phyloP scores from a whole-genome alignment of 2,797 vertebrate genomes.

The Molossus molossus region DNA sequence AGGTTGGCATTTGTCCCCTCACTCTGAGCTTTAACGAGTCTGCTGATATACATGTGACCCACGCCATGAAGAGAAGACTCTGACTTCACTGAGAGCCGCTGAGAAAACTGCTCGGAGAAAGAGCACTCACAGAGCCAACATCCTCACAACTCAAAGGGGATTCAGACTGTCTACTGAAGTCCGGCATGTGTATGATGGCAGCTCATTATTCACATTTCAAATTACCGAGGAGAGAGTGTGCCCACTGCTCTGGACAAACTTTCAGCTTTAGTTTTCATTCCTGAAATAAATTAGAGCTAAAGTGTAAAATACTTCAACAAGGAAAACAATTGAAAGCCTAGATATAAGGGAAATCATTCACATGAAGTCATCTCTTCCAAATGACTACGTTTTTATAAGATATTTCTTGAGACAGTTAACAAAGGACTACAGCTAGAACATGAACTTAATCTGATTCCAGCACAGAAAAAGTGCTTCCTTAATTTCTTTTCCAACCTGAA shows the following conservation, averaged over 20 bases:
- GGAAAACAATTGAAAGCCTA: neutral
- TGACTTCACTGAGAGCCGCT: constrained; percentile 37
- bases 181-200: neutral
- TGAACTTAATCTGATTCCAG: neutral
- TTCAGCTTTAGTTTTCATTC: neutral
- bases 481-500: constrained; percentile 9
- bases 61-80: constrained; percentile 16
- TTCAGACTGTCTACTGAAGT: neutral
- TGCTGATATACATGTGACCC: constrained; percentile 69
- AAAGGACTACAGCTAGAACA: neutral
- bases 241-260: neutral
- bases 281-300: neutral
- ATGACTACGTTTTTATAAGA: neutral
- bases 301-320: neutral
- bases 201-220: neutral
- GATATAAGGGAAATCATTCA: neutral
- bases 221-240: neutral
- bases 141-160: neutral
- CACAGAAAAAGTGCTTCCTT: constrained; percentile 28
- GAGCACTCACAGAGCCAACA: neutral
- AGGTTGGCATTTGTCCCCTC: constrained; percentile 81
- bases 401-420: constrained; percentile 19
- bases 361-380: neutral
- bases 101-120: constrained; percentile 65
- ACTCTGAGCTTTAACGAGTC: constrained; percentile 77